Evolutionary conservation across 2,797 vertebrate species (phyloP).

Genomic region (Sebastes oblongus): DNA sequence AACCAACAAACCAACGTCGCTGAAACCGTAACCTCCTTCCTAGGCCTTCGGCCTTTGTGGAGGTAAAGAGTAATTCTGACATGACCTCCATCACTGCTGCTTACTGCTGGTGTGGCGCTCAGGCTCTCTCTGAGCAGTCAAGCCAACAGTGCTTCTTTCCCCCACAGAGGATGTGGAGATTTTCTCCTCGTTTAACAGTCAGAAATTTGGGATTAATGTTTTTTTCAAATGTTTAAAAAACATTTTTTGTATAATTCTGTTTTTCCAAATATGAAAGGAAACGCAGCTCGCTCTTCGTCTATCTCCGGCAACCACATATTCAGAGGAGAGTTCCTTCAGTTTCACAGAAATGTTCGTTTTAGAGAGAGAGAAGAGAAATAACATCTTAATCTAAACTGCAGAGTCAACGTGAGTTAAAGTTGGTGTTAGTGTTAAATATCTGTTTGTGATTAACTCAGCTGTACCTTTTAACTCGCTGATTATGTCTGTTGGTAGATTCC

Average conservation of each 20-base stretch:
- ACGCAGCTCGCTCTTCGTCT: background rate
- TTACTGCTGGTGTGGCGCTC: background rate
- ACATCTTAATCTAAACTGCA: background rate
- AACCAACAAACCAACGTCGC: too few species aligned
- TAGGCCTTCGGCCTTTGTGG: too few species aligned
- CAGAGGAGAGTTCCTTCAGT: background rate
- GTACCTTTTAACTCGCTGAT: background rate
- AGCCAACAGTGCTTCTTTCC: background rate
- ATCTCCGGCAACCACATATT: background rate
- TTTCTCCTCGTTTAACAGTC: background rate
- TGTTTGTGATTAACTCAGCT: background rate
- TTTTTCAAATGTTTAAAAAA: background rate
- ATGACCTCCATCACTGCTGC: constrained; percentile 11
- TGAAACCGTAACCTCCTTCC: too few species aligned
- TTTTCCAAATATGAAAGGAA: background rate
- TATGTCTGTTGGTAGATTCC: background rate
- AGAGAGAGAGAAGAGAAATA: background rate
- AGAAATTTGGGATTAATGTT: background rate
- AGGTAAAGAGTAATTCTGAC: background rate
- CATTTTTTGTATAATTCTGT: background rate
- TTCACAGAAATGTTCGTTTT: background rate
- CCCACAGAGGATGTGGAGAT: background rate
- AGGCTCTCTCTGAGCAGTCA: background rate
- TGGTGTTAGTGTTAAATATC: background rate
- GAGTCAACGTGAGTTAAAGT: too few species aligned